Percentiles rank a stretch among this genome's conserved stretches.
These are phyloP conservation scores for Gobius niger DNA, from an alignment of 2,113 vertebrate species.

Conservation along the genomic window DNA sequence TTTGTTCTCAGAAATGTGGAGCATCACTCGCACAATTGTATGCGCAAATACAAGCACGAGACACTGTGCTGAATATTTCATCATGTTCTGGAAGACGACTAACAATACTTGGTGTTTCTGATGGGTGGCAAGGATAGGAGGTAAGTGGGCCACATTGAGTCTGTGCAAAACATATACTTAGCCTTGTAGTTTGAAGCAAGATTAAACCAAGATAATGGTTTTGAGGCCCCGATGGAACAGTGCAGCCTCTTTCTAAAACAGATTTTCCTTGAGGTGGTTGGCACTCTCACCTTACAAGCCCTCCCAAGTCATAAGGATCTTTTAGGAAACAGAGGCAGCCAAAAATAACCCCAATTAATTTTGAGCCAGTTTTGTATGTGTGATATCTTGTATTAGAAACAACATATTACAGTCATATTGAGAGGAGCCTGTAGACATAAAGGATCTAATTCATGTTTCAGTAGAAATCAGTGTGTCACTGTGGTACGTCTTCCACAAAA, in stretches of 20 bases:
- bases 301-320: too few relatives aligned
- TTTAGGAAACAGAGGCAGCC: too few relatives aligned
- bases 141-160: slow-evolving; percentile 13
- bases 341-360: too few relatives aligned
- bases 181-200: background rate
- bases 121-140: slow-evolving; percentile 11
- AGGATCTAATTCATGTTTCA: too few relatives aligned
- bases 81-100: slow-evolving; percentile 18
- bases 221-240: background rate
- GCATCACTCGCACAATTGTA: slow-evolving; percentile 20
- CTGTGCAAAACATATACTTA: slow-evolving; percentile 1
- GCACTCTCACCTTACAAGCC: background rate
- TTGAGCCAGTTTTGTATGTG: background rate
- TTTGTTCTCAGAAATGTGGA: slow-evolving; percentile 19
- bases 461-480: too few relatives aligned
- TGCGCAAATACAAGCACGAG: slow-evolving; percentile 27
- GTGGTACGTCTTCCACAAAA: too few relatives aligned
- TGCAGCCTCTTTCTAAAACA: background rate
- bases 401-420: too few relatives aligned
- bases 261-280: background rate
- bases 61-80: slow-evolving; percentile 49
- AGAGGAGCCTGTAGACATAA: too few relatives aligned
- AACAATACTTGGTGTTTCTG: slow-evolving; percentile 34
- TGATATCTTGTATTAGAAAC: too few relatives aligned
- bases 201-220: background rate